Evolutionary conservation across 1,140 invertebrate species (phyloP), one percentile per base, ranked within the genome.

Genomic region (Calephelis virginiensis): DNA sequence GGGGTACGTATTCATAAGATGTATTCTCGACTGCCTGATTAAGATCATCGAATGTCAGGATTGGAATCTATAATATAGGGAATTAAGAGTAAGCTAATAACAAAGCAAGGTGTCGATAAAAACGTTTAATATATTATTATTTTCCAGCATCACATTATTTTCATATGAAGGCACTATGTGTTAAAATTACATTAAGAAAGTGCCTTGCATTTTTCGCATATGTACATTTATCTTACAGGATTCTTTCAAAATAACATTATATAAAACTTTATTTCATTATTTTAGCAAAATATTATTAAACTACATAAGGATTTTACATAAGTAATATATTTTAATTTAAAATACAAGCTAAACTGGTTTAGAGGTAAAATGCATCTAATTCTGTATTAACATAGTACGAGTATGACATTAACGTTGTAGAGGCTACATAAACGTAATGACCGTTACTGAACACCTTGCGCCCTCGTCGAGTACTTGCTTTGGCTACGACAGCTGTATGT

Each of bases 401-500:
- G 28, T 28, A 4, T 45, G 60, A 61, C 38, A 61, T 61, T 45
- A 17, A 17, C 49, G 49, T 53, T 53, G 61, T 64, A 50, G 69
- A 75, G 68, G 72, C 61, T 73, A 76, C 67, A 74, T 76, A 75
- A 49, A 78, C 69, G 67, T 77, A 73, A 72, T 76, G 81, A 85
- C 85, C 85, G 87, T 90, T 88, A 83, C 70, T 64, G 74, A 75
- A 77, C 88, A 89, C 88, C 86, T 89, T 89, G 85, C 86, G 83
- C 73, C 75, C 74, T 78, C 78, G 70, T 77, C 70, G 67, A 74
- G 78, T 73, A 82, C 74, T 72, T 77, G 79, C 88, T 89, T 90
- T 90, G 86, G 83, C 76, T 79, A 79, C 76, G 71, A 89, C 88
- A 90, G 88, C 86, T 90, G 88, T 88, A 90, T 86, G 80, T 82